Evolutionary conservation across 2,888 invertebrate species (phyloP).

Genomic region (Drosophila nigritarsus): DNA sequence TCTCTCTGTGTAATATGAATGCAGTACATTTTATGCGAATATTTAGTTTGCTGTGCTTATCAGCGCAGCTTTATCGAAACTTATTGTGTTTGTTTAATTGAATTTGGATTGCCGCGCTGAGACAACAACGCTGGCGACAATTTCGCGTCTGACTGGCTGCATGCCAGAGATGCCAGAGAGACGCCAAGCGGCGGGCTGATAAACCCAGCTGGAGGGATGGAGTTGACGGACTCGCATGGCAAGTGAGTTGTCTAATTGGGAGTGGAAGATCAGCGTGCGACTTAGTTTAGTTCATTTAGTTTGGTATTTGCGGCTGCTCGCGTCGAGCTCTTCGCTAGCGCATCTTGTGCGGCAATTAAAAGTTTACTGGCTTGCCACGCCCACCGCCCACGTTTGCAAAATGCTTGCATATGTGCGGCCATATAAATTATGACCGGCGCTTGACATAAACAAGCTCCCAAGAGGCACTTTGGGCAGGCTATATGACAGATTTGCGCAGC

Average conservation of each 20-base stretch:
- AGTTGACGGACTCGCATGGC: slow-evolving; percentile 13
- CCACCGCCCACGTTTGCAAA: slow-evolving; percentile 31
- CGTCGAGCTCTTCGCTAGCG: slow-evolving; percentile 1
- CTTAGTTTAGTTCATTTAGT: slow-evolving; percentile 78
- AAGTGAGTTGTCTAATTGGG: slow-evolving; percentile 70
- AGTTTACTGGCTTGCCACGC: slow-evolving; percentile 72
- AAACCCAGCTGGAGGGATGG: slow-evolving; percentile 35
- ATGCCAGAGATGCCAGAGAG: background rate
- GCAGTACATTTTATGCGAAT: slow-evolving; percentile 77
- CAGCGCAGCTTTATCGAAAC: slow-evolving; percentile 83
- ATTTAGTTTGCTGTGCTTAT: slow-evolving; percentile 82
- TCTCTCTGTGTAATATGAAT: slow-evolving; percentile 10
- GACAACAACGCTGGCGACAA: slow-evolving; percentile 63
- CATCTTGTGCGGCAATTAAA: slow-evolving; percentile 70
- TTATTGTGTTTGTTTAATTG: slow-evolving; percentile 85
- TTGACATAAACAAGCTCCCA: slow-evolving; percentile 85
- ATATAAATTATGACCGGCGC: slow-evolving; percentile 81
- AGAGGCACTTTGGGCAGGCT: slow-evolving; percentile 83
- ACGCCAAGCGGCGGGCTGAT: slow-evolving; percentile 49
- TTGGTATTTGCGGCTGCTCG: slow-evolving; percentile 43
- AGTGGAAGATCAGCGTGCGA: slow-evolving; percentile 74
- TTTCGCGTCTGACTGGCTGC: slow-evolving; percentile 72
- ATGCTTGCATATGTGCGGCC: slow-evolving; percentile 65
- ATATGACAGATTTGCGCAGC: slow-evolving; percentile 84
- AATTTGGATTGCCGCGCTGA: slow-evolving; percentile 81